Evolutionary conservation across 2,888 invertebrate species (phyloP).

Genomic region (Seira ritae): DNA sequence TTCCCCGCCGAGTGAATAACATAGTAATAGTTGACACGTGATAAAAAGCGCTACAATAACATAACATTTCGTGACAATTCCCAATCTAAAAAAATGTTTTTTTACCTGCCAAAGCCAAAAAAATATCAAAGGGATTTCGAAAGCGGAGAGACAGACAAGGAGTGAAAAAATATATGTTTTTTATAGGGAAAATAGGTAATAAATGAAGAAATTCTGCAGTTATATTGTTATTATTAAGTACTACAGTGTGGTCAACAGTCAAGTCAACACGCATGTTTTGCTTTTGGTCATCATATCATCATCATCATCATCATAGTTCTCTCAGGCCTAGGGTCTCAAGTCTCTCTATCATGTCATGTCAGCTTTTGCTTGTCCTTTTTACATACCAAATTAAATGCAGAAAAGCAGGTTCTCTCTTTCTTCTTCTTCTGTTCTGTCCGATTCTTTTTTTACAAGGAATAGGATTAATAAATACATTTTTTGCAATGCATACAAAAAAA

Average conservation of each 20-base stretch:
- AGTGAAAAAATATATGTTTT: not conserved
- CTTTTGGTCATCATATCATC: not conserved
- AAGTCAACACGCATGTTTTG: not conserved
- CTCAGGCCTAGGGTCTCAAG: not conserved
- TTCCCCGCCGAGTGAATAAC: not conserved
- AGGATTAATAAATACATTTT: not conserved
- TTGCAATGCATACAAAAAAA: not conserved
- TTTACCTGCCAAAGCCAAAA: no score
- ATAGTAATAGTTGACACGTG: not conserved
- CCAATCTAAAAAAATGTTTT: not conserved
- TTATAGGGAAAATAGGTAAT: no score
- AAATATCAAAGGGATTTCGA: no score
- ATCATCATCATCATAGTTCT: not conserved
- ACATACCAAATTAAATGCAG: conserved; percentile 34
- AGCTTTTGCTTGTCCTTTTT: conserved; percentile 16
- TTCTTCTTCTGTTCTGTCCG: conserved; percentile 50
- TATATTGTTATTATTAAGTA: no score
- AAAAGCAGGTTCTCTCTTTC: conserved; percentile 55
- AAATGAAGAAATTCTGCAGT: no score
- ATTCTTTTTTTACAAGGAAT: conserved; percentile 17
- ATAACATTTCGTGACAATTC: not conserved
- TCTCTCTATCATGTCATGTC: not conserved
- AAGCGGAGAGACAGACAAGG: not conserved
- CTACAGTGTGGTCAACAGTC: not conserved
- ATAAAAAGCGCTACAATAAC: not conserved